A percentile compares a stretch with the other conserved stretches of the same genome.
Conservation (phyloP, 35 echinoderm and acorn worm genomes). For the Nesometra sesokonis region DNA sequence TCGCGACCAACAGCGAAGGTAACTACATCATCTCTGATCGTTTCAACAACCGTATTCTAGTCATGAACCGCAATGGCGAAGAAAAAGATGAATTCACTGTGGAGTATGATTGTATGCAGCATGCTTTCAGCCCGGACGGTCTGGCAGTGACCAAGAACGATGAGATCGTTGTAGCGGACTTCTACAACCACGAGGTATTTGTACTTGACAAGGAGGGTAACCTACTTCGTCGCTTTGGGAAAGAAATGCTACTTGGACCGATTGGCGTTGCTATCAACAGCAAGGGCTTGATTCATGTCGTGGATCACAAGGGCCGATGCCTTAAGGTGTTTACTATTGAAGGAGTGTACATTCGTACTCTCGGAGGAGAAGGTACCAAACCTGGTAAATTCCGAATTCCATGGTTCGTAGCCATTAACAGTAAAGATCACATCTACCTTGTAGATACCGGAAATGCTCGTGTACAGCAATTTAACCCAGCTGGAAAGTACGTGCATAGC, state of each 20-base stretch:
- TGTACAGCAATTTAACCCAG: not conserved
- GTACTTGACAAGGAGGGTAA: not conserved
- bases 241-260: not conserved
- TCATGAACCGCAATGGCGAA: not conserved
- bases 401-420: not conserved
- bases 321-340: not conserved
- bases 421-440: not conserved
- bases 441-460: not conserved
- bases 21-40: not conserved
- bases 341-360: not conserved
- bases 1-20: not conserved
- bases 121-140: not conserved
- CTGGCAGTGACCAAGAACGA: not conserved
- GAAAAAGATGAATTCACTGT: not conserved
- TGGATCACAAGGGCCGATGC: not conserved
- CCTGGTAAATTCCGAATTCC: not conserved
- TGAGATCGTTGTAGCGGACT: not conserved
- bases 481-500: not conserved
- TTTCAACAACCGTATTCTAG: not conserved
- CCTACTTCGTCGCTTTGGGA: not conserved
- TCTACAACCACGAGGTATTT: not conserved
- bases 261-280: not conserved
- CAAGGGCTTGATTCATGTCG: slow-evolving; percentile 1
- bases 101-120: not conserved
- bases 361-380: not conserved